Conservation (phyloP, 1,140 invertebrate genomes). For the Aphelenchoides avenae region DNA sequence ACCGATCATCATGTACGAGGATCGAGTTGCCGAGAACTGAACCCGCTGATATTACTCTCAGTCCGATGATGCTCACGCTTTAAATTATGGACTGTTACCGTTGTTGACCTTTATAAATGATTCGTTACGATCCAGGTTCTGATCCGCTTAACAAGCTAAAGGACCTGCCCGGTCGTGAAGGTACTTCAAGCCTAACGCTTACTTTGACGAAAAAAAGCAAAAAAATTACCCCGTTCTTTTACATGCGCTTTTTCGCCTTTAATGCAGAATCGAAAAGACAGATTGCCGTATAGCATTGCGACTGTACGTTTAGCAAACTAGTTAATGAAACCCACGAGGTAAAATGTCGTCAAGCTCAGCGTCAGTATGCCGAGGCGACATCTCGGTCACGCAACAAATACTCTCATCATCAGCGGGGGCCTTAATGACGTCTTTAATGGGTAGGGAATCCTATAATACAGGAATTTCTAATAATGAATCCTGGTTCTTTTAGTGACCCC, state of each 20-base stretch:
- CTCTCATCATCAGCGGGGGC: constrained; percentile 1
- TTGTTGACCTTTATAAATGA: background rate
- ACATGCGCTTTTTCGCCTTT: background rate
- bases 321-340: background rate
- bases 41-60: too few relatives aligned
- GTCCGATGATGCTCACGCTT: too few relatives aligned
- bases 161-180: background rate
- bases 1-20: constrained; percentile 71
- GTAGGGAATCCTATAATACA: too few relatives aligned
- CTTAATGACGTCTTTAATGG: background rate
- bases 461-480: too few relatives aligned
- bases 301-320: too few relatives aligned
- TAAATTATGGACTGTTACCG: background rate
- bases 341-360: constrained; percentile 1
- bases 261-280: background rate
- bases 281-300: background rate
- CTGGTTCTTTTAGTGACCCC: constrained; percentile 85
- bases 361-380: background rate
- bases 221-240: background rate
- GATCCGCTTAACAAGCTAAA: background rate
- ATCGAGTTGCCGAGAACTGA: constrained; percentile 3
- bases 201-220: background rate
- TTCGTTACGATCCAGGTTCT: background rate
- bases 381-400: constrained; percentile 6
- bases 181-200: background rate